Conservation (phyloP, 2,797 vertebrate genomes). For the Sebastes oblongus region DNA sequence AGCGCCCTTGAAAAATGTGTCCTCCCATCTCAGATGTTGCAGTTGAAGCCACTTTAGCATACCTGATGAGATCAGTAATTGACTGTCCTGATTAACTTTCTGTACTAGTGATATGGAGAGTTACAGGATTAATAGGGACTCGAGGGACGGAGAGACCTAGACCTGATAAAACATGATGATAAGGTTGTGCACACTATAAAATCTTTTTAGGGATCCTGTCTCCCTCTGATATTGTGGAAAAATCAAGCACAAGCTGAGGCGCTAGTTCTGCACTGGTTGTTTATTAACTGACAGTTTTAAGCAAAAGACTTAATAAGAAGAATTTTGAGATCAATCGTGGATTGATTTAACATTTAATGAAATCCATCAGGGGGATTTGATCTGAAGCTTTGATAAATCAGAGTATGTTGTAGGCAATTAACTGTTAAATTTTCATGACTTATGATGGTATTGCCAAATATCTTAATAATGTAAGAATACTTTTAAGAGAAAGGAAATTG, state of each 20-base stretch:
- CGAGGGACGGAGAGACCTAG: neutral
- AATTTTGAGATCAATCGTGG: slow-evolving; percentile 55
- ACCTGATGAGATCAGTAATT: slow-evolving; percentile 46
- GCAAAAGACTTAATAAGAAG: slow-evolving; percentile 16
- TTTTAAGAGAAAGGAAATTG: slow-evolving; percentile 80
- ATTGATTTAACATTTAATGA: slow-evolving; percentile 70
- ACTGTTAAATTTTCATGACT: slow-evolving; percentile 54
- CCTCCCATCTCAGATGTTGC: slow-evolving; percentile 12
- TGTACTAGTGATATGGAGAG: neutral
- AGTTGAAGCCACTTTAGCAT: slow-evolving; percentile 22
- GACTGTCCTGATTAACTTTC: slow-evolving; percentile 36
- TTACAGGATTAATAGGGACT: slow-evolving; percentile 8
- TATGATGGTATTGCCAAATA: slow-evolving; percentile 58
- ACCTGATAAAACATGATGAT: slow-evolving; percentile 18
- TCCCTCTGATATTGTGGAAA: neutral
- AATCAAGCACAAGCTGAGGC: slow-evolving; percentile 5
- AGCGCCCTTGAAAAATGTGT: slow-evolving; percentile 5
- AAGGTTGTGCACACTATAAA: neutral
- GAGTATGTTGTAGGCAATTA: slow-evolving; percentile 63
- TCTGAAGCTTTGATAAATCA: slow-evolving; percentile 55
- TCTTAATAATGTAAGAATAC: slow-evolving; percentile 65
- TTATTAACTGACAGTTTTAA: slow-evolving; percentile 55
- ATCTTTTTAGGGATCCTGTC: slow-evolving; percentile 1
- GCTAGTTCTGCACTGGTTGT: slow-evolving; percentile 15
- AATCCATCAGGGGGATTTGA: slow-evolving; percentile 51